Evolutionary conservation across 2,113 vertebrate species (phyloP), one percentile per base, ranked within the genome.

Genomic region (Neofelis nebulosa): DNA sequence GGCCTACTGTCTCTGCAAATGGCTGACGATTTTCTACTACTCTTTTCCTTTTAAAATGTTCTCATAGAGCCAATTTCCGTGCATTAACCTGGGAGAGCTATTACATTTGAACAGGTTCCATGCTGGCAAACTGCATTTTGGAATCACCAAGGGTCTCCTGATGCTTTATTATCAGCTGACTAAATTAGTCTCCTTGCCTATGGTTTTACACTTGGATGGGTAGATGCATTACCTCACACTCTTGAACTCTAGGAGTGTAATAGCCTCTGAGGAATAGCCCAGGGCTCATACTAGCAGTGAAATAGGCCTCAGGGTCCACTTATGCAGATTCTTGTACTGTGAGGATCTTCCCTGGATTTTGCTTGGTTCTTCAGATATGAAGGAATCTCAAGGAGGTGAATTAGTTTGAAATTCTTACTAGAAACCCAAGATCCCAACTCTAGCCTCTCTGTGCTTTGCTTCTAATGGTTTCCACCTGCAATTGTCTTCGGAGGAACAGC

Each of bases 71-170:
- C 33, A 25, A 69, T 96, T 97, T 90, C 92, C 50, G 71, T 80
- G 33, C 95, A 96, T 94, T 97, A 78, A 78, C 74, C 76, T 93
- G 84, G n/a, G 23, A 95, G 45, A 96, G 50, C 69, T 94, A 82
- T 96, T 90, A 76, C 57, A 38, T 87, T 91, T 79, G 33, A 97
- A 71, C 5, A 7, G 68, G 73, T 82, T 97, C 93, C 74, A 92
- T 71, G 96, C 93, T 95, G 80, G 8, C 79, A 97, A 90, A 96
- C 92, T 89, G 41, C 94, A 93, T 91, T 96, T 89, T 95, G 87
- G 94, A 92, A 93, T 94, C 87, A 96, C 91, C 89, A 68, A 95
- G n/a, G 11, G 55, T 87, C 78, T 63, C 74, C 33, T 69, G 74
- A 95, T 87, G 66, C 63, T 68, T 90, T 73, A n/a, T 50, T 29